Percentiles rank a stretch among this genome's conserved stretches.
These are phyloP conservation scores for Anarrhichthys ocellatus DNA, from an alignment of 2,113 vertebrate species.

Conservation along the genomic window DNA sequence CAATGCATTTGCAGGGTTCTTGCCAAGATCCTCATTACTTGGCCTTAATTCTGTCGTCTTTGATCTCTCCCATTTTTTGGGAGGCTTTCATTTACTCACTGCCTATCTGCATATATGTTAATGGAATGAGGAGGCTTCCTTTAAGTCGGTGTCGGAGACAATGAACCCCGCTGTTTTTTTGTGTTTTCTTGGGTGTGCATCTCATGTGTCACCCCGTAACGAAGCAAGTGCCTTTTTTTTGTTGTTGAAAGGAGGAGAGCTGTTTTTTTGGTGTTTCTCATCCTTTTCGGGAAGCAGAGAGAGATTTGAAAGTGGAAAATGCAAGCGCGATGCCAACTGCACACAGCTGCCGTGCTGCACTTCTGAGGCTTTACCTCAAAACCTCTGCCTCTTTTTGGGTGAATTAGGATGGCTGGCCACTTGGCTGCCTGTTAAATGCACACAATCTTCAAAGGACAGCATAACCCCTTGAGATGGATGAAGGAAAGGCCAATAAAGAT, in stretches of 20 bases:
- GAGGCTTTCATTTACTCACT: constrained; percentile 73
- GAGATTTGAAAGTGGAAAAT: constrained; percentile 47
- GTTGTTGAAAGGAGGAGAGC: constrained; percentile 37
- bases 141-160: constrained; percentile 65
- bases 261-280: constrained; percentile 25
- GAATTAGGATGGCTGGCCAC: constrained; percentile 67
- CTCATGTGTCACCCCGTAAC: constrained; percentile 47
- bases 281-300: constrained; percentile 18
- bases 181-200: constrained; percentile 45
- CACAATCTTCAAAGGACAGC: constrained; percentile 71
- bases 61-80: constrained; percentile 70
- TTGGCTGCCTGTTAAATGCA: constrained; percentile 67
- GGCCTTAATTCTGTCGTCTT: constrained; percentile 80
- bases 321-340: constrained; percentile 56
- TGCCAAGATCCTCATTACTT: constrained; percentile 83
- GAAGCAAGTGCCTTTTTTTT: constrained; percentile 56
- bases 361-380: constrained; percentile 75
- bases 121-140: constrained; percentile 69
- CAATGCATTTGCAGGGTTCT: constrained; percentile 79
- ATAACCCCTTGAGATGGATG: constrained; percentile 64
- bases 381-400: constrained; percentile 64
- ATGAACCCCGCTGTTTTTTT: constrained; percentile 54
- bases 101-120: constrained; percentile 77
- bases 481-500: constrained; percentile 70
- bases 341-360: constrained; percentile 69